Evolutionary conservation across 2,888 invertebrate species (phyloP).

Genomic region (Carcina quercana): DNA sequence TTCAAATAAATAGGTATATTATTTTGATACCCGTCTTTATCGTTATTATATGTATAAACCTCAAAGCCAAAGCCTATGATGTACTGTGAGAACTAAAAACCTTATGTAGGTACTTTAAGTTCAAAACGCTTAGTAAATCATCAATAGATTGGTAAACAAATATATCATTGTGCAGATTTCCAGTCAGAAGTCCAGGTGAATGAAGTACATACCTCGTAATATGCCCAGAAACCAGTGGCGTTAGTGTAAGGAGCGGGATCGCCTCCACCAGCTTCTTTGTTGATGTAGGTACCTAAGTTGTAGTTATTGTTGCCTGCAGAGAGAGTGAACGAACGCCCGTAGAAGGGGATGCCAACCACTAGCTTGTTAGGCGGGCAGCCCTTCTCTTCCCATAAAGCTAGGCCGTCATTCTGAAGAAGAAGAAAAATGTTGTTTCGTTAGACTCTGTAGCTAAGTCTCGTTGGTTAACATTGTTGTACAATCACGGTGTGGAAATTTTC

Average conservation of each 20-base stretch:
- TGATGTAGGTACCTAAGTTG: conserved; percentile 88
- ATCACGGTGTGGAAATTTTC: too few species aligned
- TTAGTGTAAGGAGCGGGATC: conserved; percentile 89
- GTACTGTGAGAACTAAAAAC: too few species aligned
- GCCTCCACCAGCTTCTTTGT: conserved; percentile 93
- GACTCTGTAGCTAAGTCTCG: neutral
- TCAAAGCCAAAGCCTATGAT: too few species aligned
- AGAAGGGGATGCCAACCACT: conserved; percentile 92
- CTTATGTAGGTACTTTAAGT: too few species aligned
- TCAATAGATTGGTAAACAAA: too few species aligned
- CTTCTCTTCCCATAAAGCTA: conserved; percentile 90
- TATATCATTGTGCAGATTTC: too few species aligned
- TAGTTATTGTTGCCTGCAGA: conserved; percentile 89
- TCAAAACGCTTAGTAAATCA: too few species aligned
- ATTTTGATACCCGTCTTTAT: too few species aligned
- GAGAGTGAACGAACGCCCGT: conserved; percentile 89
- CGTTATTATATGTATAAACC: too few species aligned
- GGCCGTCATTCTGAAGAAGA: conserved; percentile 84
- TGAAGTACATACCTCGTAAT: conserved; percentile 91
- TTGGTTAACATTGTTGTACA: neutral
- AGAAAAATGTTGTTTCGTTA: too few species aligned
- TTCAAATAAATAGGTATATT: too few species aligned
- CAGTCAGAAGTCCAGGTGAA: too few species aligned
- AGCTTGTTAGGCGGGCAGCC: conserved; percentile 91
- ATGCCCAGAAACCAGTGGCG: conserved; percentile 90